These are phyloP conservation scores for Syrista parreyssii DNA, from an alignment of 2,888 invertebrate genomes.

Conservation along the genomic window DNA sequence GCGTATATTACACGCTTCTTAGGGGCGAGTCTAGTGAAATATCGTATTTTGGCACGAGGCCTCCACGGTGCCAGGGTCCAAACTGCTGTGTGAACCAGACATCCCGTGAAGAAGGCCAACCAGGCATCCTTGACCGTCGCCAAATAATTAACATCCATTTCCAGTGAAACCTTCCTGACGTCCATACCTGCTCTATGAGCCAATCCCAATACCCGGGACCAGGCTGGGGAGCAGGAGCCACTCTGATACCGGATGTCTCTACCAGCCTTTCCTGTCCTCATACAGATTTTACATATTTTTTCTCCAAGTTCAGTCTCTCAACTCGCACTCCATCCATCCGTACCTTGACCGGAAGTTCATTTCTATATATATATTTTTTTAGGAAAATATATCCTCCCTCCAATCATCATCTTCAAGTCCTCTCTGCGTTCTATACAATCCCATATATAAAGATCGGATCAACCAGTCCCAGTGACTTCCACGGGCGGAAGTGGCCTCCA, in stretches of 20 bases:
- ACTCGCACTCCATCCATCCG: not conserved
- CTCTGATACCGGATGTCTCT: not conserved
- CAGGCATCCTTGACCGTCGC: conserved; percentile 37
- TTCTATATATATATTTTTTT: not conserved
- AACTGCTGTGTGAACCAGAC: conserved; percentile 33
- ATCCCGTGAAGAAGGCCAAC: conserved; percentile 25
- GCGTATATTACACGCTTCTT: conserved; percentile 59
- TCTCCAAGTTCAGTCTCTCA: not conserved
- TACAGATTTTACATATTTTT: not conserved
- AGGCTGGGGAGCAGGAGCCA: not conserved
- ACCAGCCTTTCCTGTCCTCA: not conserved
- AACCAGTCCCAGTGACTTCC: not conserved
- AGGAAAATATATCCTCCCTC: not conserved
- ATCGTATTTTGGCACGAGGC: conserved; percentile 58
- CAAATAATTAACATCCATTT: conserved; percentile 43
- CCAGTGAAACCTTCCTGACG: conserved; percentile 27
- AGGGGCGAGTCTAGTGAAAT: conserved; percentile 51
- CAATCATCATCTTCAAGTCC: not conserved
- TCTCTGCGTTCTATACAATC: not conserved
- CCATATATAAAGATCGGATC: not conserved
- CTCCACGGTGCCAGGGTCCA: conserved; percentile 8
- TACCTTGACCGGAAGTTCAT: not conserved
- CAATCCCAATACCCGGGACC: not conserved
- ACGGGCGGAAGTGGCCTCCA: not conserved
- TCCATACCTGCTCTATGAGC: conserved; percentile 26